Evolutionary conservation across 2,888 invertebrate genomes (phyloP).

Genomic region (Epirrhoe tristata): DNA sequence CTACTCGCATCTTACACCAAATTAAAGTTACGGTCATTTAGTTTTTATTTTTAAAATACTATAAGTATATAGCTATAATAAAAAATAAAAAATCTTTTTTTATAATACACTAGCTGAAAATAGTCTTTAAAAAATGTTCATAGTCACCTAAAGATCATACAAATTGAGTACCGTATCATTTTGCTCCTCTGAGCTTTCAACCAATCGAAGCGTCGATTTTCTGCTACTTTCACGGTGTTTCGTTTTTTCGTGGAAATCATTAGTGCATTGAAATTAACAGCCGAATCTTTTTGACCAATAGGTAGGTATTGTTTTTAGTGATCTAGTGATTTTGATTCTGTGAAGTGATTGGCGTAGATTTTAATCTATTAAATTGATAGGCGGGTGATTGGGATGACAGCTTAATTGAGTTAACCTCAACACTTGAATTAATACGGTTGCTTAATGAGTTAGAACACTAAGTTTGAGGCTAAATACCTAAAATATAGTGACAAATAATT

Average conservation of each 20-base stretch:
- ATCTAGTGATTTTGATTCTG: slow-evolving; percentile 26
- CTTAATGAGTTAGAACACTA: too few relatives aligned
- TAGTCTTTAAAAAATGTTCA: background rate
- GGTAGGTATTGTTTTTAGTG: slow-evolving; percentile 49
- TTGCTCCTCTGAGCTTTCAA: slow-evolving; percentile 43
- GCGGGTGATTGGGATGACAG: slow-evolving; percentile 1
- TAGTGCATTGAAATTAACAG: slow-evolving; percentile 78
- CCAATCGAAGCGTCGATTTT: slow-evolving; percentile 67
- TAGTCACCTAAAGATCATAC: slow-evolving; percentile 4
- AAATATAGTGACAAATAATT: too few relatives aligned
- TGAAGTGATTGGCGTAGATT: slow-evolving; percentile 16
- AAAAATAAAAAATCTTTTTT: too few relatives aligned
- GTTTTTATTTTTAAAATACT: too few relatives aligned
- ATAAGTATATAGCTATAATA: too few relatives aligned
- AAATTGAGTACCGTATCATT: background rate
- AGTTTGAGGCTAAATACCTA: too few relatives aligned
- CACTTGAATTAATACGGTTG: background rate
- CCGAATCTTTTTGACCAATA: slow-evolving; percentile 58
- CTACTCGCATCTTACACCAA: too few relatives aligned
- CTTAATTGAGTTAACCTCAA: background rate
- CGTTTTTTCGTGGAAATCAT: slow-evolving; percentile 68
- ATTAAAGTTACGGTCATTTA: too few relatives aligned
- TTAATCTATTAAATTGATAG: slow-evolving; percentile 10
- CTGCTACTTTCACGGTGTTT: slow-evolving; percentile 74
- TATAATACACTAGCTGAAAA: too few relatives aligned